Conservation (phyloP, 1,140 invertebrate genomes). For the Tetraneura akinire region DNA sequence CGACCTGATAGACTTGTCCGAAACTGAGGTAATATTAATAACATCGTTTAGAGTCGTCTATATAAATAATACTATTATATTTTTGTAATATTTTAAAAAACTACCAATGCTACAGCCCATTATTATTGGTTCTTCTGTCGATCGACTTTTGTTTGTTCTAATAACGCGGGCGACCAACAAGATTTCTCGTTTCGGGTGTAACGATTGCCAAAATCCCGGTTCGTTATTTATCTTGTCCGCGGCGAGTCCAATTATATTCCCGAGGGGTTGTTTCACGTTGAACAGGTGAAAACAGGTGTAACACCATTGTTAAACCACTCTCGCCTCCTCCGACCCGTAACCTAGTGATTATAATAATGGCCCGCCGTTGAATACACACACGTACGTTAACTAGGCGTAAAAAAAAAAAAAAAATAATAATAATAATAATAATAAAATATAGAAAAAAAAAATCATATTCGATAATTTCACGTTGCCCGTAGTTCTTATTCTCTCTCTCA, state of each 20-base stretch:
- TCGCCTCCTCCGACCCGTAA: constrained; percentile 28
- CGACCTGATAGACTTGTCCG: constrained; percentile 44
- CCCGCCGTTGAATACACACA: constrained; percentile 37
- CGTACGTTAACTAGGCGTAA: constrained; percentile 48
- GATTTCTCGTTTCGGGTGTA: not conserved
- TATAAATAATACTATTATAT: too few species aligned
- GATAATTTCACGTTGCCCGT: constrained; percentile 26
- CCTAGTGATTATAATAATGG: constrained; percentile 49
- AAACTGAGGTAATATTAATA: constrained; percentile 46
- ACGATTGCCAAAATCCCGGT: not conserved
- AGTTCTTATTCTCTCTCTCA: not conserved
- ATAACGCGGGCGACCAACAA: not conserved
- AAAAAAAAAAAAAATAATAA: constrained; percentile 10
- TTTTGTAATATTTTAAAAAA: too few species aligned
- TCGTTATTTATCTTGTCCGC: constrained; percentile 42
- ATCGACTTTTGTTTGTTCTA: not conserved
- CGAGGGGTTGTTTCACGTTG: constrained; percentile 47
- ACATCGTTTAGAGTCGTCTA: not conserved
- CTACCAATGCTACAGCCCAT: too few species aligned
- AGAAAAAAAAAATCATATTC: too few species aligned
- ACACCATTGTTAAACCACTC: constrained; percentile 48
- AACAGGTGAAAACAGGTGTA: constrained; percentile 51
- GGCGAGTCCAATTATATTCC: constrained; percentile 42
- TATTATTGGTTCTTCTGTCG: not conserved
- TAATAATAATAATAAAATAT: too few species aligned